Conservation (phyloP, 2,888 invertebrate genomes). For the Lithodes maja region DNA sequence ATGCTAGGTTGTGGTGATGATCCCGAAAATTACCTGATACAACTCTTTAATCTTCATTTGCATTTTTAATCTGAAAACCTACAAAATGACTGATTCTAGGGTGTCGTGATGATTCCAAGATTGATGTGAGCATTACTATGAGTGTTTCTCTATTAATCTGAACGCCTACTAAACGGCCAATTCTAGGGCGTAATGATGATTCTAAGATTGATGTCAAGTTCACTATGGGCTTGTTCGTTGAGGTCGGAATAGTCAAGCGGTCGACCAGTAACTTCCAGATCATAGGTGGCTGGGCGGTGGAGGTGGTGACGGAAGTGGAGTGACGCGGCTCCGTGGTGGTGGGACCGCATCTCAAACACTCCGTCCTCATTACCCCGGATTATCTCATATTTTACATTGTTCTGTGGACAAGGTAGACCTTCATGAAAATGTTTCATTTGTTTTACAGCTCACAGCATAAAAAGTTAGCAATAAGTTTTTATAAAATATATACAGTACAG, state of each 20-base stretch:
- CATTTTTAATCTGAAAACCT: no score
- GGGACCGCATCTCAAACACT: constrained; percentile 78
- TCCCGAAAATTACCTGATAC: no score
- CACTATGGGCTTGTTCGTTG: constrained; percentile 50
- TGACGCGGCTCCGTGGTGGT: constrained; percentile 79
- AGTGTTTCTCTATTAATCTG: no score
- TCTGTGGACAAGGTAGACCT: constrained; percentile 73
- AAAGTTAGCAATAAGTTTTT: neutral
- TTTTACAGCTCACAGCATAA: neutral
- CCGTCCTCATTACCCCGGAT: constrained; percentile 79
- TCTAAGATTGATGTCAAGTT: constrained; percentile 67
- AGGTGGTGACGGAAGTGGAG: constrained; percentile 79
- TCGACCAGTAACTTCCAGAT: constrained; percentile 78
- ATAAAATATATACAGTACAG: neutral
- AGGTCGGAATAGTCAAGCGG: constrained; percentile 67
- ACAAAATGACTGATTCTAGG: no score
- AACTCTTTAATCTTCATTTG: no score
- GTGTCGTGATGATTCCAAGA: no score
- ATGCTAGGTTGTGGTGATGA: no score
- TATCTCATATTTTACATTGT: constrained; percentile 79
- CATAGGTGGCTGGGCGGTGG: constrained; percentile 77
- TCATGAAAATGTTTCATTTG: neutral
- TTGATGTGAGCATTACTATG: no score
- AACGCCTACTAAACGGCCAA: no score
- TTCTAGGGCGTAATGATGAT: constrained; percentile 65